Base-by-base conservation (phyloP, 1,140 invertebrate genomes). In the Drosophila pallidifrons region DNA sequence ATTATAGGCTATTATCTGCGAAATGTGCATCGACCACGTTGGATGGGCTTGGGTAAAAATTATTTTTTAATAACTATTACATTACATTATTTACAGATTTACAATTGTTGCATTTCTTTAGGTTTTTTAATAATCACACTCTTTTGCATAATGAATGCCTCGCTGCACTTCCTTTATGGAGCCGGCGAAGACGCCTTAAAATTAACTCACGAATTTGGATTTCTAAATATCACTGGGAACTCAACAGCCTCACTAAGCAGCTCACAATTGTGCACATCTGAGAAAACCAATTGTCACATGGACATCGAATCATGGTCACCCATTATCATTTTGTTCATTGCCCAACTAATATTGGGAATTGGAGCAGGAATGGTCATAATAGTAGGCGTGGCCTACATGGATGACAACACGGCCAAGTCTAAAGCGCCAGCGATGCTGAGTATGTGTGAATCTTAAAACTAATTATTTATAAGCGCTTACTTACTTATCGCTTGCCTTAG, bases 111-210 rank as follows among this genome's bases (percentile, higher is more conserved):
- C 25, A 5, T 45, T 95, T 10, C 8, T 10, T 5, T 95, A 79
- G 96, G 96, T 15, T 94, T 96, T 68, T 94, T 95, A 66, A 94
- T 95, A 13, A 95, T 96, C 1, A 95, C 95, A 0, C 68, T 95
- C 2, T 96, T 95, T 70, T 96, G 96, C 82, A 93, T 96, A 65
- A 77, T 97, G 45, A 95, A 95, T 45, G 94, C 95, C 54, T 79
- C 96, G 1, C 96, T 96, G 11, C 96, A 97, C 76, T 94, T 96
- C 46, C 90, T 97, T 6, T 97, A 96, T 76, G 96, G 96, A 0
- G 93, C 95, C 32, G 96, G 96, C 2, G 93, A 95, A 46, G 95
- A 96, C 74, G 95, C 95, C 0, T 86, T 96, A 1, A 86, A 93
- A 43, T 89, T 96, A 6, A 96, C 95, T 0, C 91, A 93, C 30